Conservation (phyloP, 2,888 invertebrate species). For the Unio pictorum region DNA sequence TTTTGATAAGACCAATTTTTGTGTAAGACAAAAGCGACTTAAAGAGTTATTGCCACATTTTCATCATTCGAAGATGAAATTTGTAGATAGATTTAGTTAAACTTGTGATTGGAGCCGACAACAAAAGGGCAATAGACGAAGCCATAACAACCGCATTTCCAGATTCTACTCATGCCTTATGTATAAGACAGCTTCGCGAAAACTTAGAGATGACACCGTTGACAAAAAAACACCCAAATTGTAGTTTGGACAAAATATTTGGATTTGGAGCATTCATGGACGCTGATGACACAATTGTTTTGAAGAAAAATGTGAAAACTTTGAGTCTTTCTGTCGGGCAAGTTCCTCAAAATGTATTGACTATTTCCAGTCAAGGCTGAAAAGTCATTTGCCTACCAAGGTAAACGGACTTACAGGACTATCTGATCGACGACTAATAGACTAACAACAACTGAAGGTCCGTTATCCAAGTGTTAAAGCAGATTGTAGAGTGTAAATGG, state of each 20-base stretch:
- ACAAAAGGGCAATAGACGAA: too few species aligned
- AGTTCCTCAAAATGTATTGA: slow-evolving; percentile 2
- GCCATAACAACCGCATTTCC: too few species aligned
- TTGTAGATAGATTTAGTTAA: too few species aligned
- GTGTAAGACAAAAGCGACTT: not conserved
- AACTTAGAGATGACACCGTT: not conserved
- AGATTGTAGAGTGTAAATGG: too few species aligned
- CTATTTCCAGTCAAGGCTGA: slow-evolving; percentile 1
- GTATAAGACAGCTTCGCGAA: not conserved
- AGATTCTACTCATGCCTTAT: too few species aligned
- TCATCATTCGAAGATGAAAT: too few species aligned
- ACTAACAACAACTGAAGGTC: too few species aligned
- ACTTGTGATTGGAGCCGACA: too few species aligned
- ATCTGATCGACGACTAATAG: not conserved
- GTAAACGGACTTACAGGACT: slow-evolving; percentile 4
- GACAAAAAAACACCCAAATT: not conserved
- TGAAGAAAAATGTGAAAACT: not conserved
- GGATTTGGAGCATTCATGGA: not conserved
- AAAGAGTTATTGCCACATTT: too few species aligned
- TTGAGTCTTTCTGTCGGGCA: not conserved
- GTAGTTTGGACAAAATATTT: too few species aligned
- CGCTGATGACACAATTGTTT: slow-evolving; percentile 4
- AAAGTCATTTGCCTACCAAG: slow-evolving; percentile 1
- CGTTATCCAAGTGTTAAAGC: too few species aligned
- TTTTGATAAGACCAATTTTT: slow-evolving; percentile 12